Base-by-base conservation (phyloP, 2,888 invertebrate genomes). In the Mythimna albipuncta region DNA sequence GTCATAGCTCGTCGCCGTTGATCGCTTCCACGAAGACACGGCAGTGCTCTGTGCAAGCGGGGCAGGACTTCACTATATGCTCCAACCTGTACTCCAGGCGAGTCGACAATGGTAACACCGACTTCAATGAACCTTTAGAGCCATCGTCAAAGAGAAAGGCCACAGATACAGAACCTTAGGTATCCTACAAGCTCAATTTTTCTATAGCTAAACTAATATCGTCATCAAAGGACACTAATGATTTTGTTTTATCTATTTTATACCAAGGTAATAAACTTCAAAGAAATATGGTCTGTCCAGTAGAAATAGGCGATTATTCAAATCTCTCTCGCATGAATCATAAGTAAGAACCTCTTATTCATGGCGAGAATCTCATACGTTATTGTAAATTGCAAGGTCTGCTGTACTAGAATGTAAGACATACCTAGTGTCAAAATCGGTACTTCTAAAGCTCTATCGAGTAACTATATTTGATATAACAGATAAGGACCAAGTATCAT, bases 261-360 rank as follows among this genome's bases (percentile, higher is more conserved):
- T 26, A 38, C 19, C n/a, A 35, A 38, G 32, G 16, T 5, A 47
- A 74, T 74, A 79, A 69, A 62, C 62, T 74, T 68, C 54, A 62
- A 65, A 41, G 57, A 65, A 62, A 50, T 11, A 68, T 59, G 16
- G 38, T 26, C 67, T 26, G 32, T 41, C 11, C 26, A 57, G 47
- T 61, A 16, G 57, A 57, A 66, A 70, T 66, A 62, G 62, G 64
- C 65, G 66, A 66, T 80, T 75, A 75, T 80, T 80, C 21, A 63
- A 55, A 75, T 38, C 35, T 50, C 55, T 52, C 21, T 58, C 21
- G 2, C 38, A 75, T 79, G 26, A 79, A 75, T 80, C 81, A 75
- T 41, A 11, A 64, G 26, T 64, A 44, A 57, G 64, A 64, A 35
- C 47, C 67, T 76, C n/a, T 75, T 80, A 80, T 26, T 79, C 81